Base-by-base conservation (phyloP, 2,797 vertebrate genomes). In the Ctenosaura bakeri region DNA sequence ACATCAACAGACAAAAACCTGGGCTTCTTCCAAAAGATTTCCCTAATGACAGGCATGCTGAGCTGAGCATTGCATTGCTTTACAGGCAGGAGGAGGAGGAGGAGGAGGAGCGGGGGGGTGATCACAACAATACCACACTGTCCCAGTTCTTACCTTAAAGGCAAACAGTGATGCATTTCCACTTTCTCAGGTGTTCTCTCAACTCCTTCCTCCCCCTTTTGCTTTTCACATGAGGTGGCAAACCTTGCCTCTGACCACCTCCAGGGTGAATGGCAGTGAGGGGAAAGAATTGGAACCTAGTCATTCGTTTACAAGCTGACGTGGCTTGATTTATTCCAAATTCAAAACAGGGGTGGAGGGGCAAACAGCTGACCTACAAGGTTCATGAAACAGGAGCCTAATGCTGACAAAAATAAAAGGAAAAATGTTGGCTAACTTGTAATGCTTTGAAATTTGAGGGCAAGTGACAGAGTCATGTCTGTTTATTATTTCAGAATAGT, bases 251-350 rank as follows among this genome's bases (percentile, higher is more conserved):
- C 1, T 42, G 76, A 95, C 90, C 90, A 94, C 92, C 93, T 94
- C 91, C 90, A 91, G 92, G 90, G 89, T 93, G 89, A 93, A 86
- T n/a, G 1, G 92, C 90, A 96, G 83, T 2, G 4, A 52, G 3
- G 64, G 90, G 90, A 86, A 91, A 93, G 89, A 83, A 46, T 90
- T 91, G 88, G 91, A 95, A 96, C 96, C 93, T 92, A 95, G 93
- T 91, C 93, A 94, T 93, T 95, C 80, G 0, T 94, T 97, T 95
- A 96, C 93, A 96, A 91, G 94, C 96, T 96, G 90, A 84, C 87
- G 88, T 91, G 59, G 85, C 88, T 92, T 94, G 92, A 90, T 94
- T 96, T 95, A 92, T 90, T 71, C 38, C 90, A 90, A 0, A 1
- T 90, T 42, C 84, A 94, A 96, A 95, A 93, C 91, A 52, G 50